phyloP scores from a whole-genome alignment of 2,888 invertebrate species.

The Acleris sparsana region DNA sequence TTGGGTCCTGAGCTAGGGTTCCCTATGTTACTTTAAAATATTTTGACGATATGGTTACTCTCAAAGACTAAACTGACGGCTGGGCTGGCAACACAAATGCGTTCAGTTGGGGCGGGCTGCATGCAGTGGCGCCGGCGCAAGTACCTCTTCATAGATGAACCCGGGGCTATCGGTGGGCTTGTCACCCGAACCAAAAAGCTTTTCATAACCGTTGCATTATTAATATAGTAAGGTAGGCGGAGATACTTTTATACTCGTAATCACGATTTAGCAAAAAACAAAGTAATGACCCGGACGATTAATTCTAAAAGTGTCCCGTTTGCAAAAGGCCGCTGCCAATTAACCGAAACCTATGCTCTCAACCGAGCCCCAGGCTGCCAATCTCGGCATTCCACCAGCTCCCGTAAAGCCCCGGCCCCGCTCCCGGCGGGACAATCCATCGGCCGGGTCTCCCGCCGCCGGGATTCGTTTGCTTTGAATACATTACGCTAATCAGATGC shows the following conservation, averaged over 20 bases:
- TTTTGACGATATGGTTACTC: no score
- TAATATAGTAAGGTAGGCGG: no score
- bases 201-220: no score
- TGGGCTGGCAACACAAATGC: not conserved
- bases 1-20: no score
- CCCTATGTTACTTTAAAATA: no score
- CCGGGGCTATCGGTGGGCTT: not conserved
- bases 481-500: slow-evolving; percentile 14
- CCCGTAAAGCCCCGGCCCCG: not conserved
- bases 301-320: not conserved
- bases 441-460: not conserved
- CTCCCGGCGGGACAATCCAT: slow-evolving; percentile 1
- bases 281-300: no score
- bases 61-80: no score
- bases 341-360: not conserved
- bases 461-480: not conserved
- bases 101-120: not conserved
- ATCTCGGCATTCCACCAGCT: not conserved
- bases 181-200: no score
- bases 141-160: not conserved
- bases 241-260: no score
- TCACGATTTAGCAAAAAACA: no score
- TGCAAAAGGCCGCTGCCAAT: not conserved
- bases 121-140: not conserved
- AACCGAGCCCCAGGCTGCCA: not conserved